Evolutionary conservation across 2,888 invertebrate genomes (phyloP), one percentile per base, ranked within the genome.

Genomic region (Dolomedes plantarius): DNA sequence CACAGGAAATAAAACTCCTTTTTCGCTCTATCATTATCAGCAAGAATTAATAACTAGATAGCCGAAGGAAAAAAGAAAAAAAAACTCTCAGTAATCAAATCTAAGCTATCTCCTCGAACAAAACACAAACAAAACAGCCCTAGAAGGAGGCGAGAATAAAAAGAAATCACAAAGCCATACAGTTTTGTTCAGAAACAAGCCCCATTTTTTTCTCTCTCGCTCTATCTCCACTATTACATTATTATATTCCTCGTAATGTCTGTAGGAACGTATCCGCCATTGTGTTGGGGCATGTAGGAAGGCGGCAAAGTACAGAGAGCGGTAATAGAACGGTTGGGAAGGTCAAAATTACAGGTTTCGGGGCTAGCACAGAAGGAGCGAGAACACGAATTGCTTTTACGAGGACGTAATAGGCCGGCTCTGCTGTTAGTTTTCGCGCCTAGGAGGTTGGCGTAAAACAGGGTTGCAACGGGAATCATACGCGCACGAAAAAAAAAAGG

Each of bases 261-360:
- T 29, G 28, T 16, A 29, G 31, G 78, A 72, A 72, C 72, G 50
- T 79, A 65, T 78, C 79, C 65, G 23, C 79, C 72, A 79, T 79
- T 79, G 79, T 79, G 46, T 65, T 32, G 31, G 71, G 23, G 46
- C 76, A 46, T 46, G 78, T 71, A 27, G 2, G 41, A 27, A 64
- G 74, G 72, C 80, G 80, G 80, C 80, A 68, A 68, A 80, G 68
- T 73, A 80, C 74, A 68, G 73, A 80, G 80, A 19, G 28, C 19
- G 29, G 16, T 79, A 80, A 80, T 80, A 80, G 74, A 80, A 80
- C 67, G 80, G 50, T 67, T 28, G 39, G 36, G 68, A 65, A 77
- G 46, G 74, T 56, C 39, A 29, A 74, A 74, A 80, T 80, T 80
- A 80, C 50, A 80, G 80, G 80, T 73, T 80, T 68, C 50, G 80